phyloP scores from a whole-genome alignment of 2,888 invertebrate species.

The Mimas tiliae region DNA sequence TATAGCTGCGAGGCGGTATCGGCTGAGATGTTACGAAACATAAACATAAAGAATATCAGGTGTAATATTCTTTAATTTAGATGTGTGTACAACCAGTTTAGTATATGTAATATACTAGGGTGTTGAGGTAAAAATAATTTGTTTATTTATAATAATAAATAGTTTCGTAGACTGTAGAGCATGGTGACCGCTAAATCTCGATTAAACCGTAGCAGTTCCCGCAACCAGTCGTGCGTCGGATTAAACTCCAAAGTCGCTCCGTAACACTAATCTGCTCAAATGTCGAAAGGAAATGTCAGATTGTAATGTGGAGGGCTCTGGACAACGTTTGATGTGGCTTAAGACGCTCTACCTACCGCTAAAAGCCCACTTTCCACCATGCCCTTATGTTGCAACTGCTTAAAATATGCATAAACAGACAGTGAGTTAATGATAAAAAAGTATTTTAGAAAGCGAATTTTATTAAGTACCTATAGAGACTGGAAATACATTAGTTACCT shows the following conservation, averaged over 20 bases:
- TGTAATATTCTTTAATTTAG: neutral
- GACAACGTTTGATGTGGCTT: constrained; percentile 72
- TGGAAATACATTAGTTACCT: too few species aligned
- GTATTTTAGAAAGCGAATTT: too few species aligned
- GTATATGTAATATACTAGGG: neutral
- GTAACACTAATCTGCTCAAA: constrained; percentile 84
- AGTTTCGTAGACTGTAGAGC: constrained; percentile 47
- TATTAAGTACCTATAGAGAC: too few species aligned
- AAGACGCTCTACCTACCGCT: constrained; percentile 67
- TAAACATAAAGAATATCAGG: neutral
- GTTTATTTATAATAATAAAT: constrained; percentile 39
- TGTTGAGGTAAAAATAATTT: neutral
- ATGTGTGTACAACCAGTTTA: neutral
- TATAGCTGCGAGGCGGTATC: constrained; percentile 13
- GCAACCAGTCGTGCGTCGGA: constrained; percentile 80
- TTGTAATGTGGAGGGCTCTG: constrained; percentile 78
- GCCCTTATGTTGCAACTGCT: constrained; percentile 38
- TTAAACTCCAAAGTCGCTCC: constrained; percentile 78
- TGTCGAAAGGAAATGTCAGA: constrained; percentile 85
- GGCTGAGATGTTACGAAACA: neutral
- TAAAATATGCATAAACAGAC: constrained; percentile 5
- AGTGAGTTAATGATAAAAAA: neutral
- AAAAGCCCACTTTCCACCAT: constrained; percentile 60
- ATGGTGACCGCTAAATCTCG: constrained; percentile 71
- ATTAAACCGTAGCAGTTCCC: constrained; percentile 78